Conservation (phyloP, 2,113 vertebrate genomes). For the Thalassoma bifasciatum region DNA sequence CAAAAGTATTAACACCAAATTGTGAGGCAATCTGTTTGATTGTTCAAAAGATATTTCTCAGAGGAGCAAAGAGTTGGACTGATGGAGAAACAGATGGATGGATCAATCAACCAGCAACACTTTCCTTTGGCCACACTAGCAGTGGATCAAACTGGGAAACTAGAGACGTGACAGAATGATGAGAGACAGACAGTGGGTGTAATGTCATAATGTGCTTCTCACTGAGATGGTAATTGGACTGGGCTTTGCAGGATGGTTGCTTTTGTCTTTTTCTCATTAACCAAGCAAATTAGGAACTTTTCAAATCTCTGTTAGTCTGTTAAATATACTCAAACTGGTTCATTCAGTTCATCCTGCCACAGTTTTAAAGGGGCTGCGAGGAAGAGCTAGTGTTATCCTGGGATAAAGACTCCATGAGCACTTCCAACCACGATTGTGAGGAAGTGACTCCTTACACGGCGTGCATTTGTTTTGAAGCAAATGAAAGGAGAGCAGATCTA, state of each 20-base stretch:
- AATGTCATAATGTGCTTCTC: slow-evolving; percentile 42
- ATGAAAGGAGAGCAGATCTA: no score
- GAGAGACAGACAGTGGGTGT: slow-evolving; percentile 25
- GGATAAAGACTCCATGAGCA: no score
- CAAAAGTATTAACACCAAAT: neutral
- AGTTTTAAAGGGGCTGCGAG: no score
- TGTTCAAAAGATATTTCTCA: neutral
- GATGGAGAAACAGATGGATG: slow-evolving; percentile 17
- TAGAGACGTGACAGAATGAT: slow-evolving; percentile 23
- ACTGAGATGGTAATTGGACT: slow-evolving; percentile 63
- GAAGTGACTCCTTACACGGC: no score
- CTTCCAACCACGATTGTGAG: no score
- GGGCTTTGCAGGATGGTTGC: slow-evolving; percentile 53
- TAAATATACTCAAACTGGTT: slow-evolving; percentile 57
- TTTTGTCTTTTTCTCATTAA: slow-evolving; percentile 73
- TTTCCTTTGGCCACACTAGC: neutral
- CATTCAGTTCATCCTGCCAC: slow-evolving; percentile 41
- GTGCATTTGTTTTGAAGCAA: no score
- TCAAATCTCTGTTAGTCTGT: slow-evolving; percentile 60
- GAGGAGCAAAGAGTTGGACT: slow-evolving; percentile 28
- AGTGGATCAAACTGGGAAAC: slow-evolving; percentile 23
- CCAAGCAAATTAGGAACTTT: slow-evolving; percentile 69
- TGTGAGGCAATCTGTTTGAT: neutral
- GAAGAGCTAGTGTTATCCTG: no score
- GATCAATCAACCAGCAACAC: slow-evolving; percentile 10